Conservation (phyloP, 2,888 invertebrate species). For the Gastracanthus pulcherrimus region DNA sequence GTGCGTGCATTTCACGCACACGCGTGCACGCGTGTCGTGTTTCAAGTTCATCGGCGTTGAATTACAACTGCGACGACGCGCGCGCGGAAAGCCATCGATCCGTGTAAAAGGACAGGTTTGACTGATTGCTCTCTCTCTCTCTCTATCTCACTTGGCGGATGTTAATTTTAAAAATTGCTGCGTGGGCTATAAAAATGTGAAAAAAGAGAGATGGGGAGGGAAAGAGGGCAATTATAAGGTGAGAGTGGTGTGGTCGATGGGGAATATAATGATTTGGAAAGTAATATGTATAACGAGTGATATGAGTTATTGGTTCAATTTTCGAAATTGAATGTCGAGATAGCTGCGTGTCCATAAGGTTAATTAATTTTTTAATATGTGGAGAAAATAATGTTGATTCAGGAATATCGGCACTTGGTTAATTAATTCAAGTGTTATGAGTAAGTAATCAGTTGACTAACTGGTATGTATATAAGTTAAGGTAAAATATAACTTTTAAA, state of each 20-base stretch:
- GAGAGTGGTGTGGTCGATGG: background rate
- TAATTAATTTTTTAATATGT: background rate
- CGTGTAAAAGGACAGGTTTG: constrained; percentile 13
- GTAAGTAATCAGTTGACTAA: too few species aligned
- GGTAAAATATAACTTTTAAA: background rate
- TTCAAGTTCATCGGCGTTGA: constrained; percentile 26
- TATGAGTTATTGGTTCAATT: background rate
- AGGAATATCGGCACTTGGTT: background rate
- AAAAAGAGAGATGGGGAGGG: too few species aligned
- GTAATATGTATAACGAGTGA: too few species aligned
- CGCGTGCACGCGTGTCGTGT: background rate
- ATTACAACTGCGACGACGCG: too few species aligned
- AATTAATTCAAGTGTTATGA: too few species aligned
- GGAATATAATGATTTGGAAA: background rate
- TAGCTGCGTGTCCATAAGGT: background rate
- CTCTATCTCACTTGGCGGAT: too few species aligned
- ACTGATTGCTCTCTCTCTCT: constrained; percentile 12
- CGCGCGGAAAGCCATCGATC: constrained; percentile 4
- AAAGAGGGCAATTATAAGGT: background rate
- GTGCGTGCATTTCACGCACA: background rate
- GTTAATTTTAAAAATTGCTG: constrained; percentile 15
- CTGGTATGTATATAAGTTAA: background rate
- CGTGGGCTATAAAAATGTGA: background rate
- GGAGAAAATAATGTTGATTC: background rate
- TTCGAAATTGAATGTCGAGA: background rate